Evolutionary conservation across 2,888 invertebrate species (phyloP), one percentile per base, ranked within the genome.

Genomic region (Diploptera punctata): DNA sequence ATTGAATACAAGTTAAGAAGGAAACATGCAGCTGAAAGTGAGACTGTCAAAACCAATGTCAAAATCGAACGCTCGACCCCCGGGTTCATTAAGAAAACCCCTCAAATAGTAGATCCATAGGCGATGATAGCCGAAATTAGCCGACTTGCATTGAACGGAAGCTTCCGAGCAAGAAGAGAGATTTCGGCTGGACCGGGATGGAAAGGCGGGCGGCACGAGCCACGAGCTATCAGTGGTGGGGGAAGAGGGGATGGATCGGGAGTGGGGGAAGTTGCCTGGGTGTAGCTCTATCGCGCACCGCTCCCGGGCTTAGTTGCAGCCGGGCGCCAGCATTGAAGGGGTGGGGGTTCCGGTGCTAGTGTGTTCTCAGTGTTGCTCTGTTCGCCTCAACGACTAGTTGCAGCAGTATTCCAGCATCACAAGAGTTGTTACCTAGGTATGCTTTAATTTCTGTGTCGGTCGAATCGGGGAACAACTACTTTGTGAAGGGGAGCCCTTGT

Each of bases 231-330:
- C 13, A 2, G 69, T 13, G 44, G 65, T 16, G 54, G 70, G 57
- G 62, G 57, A n/a, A 21, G 16, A 29, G 29, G 65, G 61, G 61
- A 24, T 54, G 73, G 26, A 49, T 54, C 26, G 67, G 69, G 38
- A 43, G 52, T 47, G 62, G 52, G 16, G 31, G 60, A 26, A 16
- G 29, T 19, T 24, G 43, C 67, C 62, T 49, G 73, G 70, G 70
- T 73, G 72, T 74, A 72, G 74, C 73, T 71, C 52, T 68, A 49
- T 18, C 60, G 67, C 68, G 68, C 70, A 65, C 47, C 19, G 72
- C 75, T 74, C 74, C 74, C 72, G 75, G 70, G 75, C 71, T 70
- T 73, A 75, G 75, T 75, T 60, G 71, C 73, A 73, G 73, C 71
- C 67, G 73, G 69, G 72, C 43, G 49, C 69, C 57, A 72, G 54